Percentiles rank a stretch among this genome's conserved stretches.
These are phyloP conservation scores for Pediacus dermestoides DNA, from an alignment of 2,888 invertebrate species.

Conservation along the genomic window DNA sequence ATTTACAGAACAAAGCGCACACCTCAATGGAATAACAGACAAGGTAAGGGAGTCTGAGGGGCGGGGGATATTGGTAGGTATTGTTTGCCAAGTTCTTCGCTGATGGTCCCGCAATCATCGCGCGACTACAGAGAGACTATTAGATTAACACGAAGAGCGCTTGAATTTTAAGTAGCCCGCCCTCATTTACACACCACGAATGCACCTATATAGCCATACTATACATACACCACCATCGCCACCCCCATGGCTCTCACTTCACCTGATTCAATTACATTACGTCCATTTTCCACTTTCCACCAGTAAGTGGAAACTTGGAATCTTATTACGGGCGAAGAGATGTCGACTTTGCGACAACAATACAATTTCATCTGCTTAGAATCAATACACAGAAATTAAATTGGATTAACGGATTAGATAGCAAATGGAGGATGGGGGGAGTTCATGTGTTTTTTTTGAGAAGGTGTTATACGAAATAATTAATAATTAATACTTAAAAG, in stretches of 20 bases:
- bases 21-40: too few species aligned
- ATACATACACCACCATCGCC: conserved; percentile 1
- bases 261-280: conserved; percentile 33
- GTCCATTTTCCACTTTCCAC: conserved; percentile 26
- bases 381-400: too few species aligned
- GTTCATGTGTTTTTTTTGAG: too few species aligned
- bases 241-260: conserved; percentile 19
- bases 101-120: conserved; percentile 36
- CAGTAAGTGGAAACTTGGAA: conserved; percentile 32
- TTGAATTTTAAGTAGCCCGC: conserved; percentile 35
- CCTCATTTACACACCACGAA: conserved; percentile 32
- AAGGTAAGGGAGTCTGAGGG: too few species aligned
- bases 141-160: conserved; percentile 36
- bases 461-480: too few species aligned
- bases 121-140: conserved; percentile 35
- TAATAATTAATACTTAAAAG: too few species aligned
- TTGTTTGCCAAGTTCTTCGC: conserved; percentile 31
- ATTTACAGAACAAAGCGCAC: too few species aligned
- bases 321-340: conserved; percentile 25
- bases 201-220: conserved; percentile 14
- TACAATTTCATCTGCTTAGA: conserved; percentile 20
- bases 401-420: too few species aligned
- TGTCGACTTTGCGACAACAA: conserved; percentile 20
- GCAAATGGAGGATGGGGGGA: too few species aligned
- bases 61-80: conserved; percentile 36